Base-by-base conservation (phyloP, 2,888 invertebrate species). In the Vanessa cardui region DNA sequence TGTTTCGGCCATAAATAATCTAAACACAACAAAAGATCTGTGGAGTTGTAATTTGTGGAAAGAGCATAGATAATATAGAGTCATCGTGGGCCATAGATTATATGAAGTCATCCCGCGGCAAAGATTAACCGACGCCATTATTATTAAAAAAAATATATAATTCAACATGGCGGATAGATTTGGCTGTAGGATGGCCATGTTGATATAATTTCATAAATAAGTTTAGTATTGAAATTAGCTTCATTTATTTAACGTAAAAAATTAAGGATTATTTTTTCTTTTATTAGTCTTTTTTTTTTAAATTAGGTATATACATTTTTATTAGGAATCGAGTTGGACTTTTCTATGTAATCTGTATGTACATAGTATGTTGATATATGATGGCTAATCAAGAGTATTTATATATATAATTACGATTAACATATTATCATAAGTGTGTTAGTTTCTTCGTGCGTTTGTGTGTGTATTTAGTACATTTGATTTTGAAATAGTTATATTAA, bases 81-180 rank as follows among this genome's bases (percentile, higher is more conserved):
- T 88, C 89, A 89, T 89, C 88, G 79, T 73, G 80, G 83, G 78
- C 85, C 88, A 89, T 88, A 89, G 88, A 89, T 89, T 87, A 88
- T 90, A 89, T 89, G 80, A 86, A 90, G 90, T 89, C 90, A 90
- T 90, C 89, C 87, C 83, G 85, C 80, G 86, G 83, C 85, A 81
- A 83, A 80, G 76, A 82, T 80, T 82, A 80, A 80, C 77, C 75
- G 79, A 73, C 76, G 85, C 85, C 84, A 86, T 86, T 82, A 85
- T 83, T 82, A 81, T 82, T 54, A 33, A 31, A 46, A 56, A 52
- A 80, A 80, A 80, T 82, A 82, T 54, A 31, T 54, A 80, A 80
- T 83, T 75, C 86, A 90, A 87, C 76, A 90, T 90, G 90, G 91
- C 89, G 74, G 76, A 83, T 76, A 75, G 76, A 74, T 76, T 79